A percentile compares a stretch with the other conserved stretches of the same genome.
phyloP scores from a whole-genome alignment of 37 sponge, comb jelly and placozoan species.

The Aplysina aerophoba region DNA sequence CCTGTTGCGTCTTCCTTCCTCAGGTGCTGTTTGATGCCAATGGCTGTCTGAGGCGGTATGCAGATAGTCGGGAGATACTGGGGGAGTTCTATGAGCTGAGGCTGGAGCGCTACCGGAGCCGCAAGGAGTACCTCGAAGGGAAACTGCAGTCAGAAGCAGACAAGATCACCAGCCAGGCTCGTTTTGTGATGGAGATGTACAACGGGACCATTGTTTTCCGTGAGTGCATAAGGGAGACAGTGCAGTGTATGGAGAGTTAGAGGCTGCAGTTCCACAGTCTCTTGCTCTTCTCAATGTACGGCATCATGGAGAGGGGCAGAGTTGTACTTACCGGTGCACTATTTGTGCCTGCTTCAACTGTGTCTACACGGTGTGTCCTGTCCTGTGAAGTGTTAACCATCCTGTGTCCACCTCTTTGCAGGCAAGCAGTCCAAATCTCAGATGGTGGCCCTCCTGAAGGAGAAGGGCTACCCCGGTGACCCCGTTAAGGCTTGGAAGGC shows the following conservation, averaged over 20 bases:
- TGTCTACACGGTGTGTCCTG: too few species aligned
- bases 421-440: constrained; percentile 80
- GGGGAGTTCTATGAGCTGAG: constrained; percentile 85
- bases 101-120: constrained; percentile 69
- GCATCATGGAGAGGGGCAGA: too few species aligned
- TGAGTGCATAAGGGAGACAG: constrained; percentile 13
- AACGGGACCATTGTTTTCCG: constrained; percentile 83
- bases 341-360: too few species aligned
- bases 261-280: too few species aligned
- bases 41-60: constrained; percentile 85
- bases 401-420: background rate
- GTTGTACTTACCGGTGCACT: too few species aligned
- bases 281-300: too few species aligned
- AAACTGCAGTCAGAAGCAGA: constrained; percentile 85
- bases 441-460: constrained; percentile 71
- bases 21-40: constrained; percentile 89
- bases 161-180: constrained; percentile 79
- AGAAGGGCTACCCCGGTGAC: constrained; percentile 77
- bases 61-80: constrained; percentile 67
- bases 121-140: constrained; percentile 87
- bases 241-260: background rate
- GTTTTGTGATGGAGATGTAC: constrained; percentile 92
- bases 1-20: background rate
- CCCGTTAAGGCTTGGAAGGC: constrained; percentile 94
- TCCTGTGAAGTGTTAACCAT: background rate